phyloP scores from a whole-genome alignment of 2,797 vertebrate genomes.

The Okamejei kenojei region DNA sequence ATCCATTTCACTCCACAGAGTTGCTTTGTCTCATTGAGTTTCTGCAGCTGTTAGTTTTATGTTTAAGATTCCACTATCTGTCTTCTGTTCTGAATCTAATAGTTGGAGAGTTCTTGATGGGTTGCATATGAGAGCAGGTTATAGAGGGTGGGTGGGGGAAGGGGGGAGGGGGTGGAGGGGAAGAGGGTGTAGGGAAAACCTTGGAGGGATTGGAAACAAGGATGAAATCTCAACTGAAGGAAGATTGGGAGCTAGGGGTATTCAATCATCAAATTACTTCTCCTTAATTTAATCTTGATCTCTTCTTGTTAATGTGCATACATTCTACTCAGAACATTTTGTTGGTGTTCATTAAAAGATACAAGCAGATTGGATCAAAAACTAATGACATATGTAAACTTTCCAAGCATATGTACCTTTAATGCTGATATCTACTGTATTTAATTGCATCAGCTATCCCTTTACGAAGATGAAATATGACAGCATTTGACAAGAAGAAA shows the following conservation, averaged over 20 bases:
- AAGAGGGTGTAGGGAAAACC: neutral
- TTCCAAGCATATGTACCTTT: neutral
- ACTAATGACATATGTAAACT: neutral
- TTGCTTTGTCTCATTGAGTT: too few relatives aligned
- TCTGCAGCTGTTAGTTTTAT: too few relatives aligned
- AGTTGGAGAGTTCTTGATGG: neutral
- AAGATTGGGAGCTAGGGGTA: neutral
- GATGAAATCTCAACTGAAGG: neutral
- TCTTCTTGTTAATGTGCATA: neutral
- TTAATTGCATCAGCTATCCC: slow-evolving; percentile 45
- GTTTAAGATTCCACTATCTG: too few relatives aligned
- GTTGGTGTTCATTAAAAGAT: neutral
- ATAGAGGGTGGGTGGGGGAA: too few relatives aligned
- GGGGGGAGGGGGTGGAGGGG: too few relatives aligned
- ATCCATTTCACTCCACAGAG: too few relatives aligned
- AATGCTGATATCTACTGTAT: slow-evolving; percentile 28
- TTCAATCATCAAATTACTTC: neutral
- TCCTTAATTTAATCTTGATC: neutral
- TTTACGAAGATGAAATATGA: slow-evolving; percentile 49
- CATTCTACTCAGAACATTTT: neutral
- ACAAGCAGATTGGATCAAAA: neutral
- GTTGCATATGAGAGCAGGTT: neutral
- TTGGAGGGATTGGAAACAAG: neutral
- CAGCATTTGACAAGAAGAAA: slow-evolving; percentile 63
- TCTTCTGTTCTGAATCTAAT: too few relatives aligned